phyloP scores from a whole-genome alignment of 2,797 vertebrate genomes.

The Crenichthys baileyi region DNA sequence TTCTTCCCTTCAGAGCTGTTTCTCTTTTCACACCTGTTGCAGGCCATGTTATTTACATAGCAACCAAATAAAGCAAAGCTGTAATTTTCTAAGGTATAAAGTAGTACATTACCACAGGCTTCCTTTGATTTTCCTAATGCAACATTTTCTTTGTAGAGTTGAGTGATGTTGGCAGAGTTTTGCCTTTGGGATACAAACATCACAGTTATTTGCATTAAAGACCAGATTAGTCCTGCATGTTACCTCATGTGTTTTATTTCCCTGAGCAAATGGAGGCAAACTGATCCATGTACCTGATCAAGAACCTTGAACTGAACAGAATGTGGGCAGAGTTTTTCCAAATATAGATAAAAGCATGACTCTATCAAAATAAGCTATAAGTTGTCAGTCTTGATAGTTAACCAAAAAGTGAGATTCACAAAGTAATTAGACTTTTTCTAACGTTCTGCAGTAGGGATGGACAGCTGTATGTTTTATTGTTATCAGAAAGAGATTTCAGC shows the following conservation, averaged over 20 bases:
- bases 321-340: background rate
- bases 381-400: no score
- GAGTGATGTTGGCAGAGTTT: background rate
- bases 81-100: slow-evolving; percentile 6
- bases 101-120: background rate
- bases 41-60: background rate
- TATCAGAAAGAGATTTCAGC: background rate
- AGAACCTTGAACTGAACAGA: background rate
- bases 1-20: background rate
- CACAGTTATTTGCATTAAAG: slow-evolving; percentile 9
- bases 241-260: slow-evolving; percentile 9
- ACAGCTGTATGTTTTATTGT: no score
- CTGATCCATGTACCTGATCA: background rate
- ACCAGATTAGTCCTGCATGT: slow-evolving; percentile 19
- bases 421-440: background rate
- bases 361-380: background rate
- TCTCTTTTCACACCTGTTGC: slow-evolving; percentile 9
- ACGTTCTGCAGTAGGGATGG: background rate
- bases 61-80: background rate
- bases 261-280: no score
- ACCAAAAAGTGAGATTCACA: background rate
- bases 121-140: slow-evolving; percentile 3
- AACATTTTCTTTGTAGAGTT: background rate
- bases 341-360: background rate
- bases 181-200: background rate